phyloP scores from a whole-genome alignment of 2,888 invertebrate genomes.

The Microchrysa polita region DNA sequence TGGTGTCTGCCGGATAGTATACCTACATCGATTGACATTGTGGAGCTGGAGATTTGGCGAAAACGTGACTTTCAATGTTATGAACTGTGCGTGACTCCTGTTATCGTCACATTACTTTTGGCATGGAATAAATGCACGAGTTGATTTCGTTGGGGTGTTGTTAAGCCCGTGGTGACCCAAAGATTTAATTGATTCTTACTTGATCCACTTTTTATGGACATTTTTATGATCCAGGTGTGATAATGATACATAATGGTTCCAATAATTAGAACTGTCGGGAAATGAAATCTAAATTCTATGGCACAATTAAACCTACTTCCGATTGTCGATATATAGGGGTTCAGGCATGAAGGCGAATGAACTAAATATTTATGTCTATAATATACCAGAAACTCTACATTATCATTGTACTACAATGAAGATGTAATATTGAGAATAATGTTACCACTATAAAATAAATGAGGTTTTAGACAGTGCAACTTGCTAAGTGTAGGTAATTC shows the following conservation, averaged over 20 bases:
- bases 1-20: background rate
- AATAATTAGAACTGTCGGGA: conserved; percentile 12
- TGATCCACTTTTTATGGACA: conserved; percentile 2
- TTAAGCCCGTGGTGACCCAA: background rate
- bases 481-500: no score
- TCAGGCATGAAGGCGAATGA: no score
- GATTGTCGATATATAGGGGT: no score
- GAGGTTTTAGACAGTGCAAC: no score
- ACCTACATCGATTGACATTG: background rate
- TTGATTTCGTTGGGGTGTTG: background rate
- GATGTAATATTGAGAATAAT: no score
- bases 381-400: no score
- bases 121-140: background rate
- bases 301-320: no score
- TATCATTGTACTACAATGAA: no score
- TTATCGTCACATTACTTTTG: background rate
- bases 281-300: background rate
- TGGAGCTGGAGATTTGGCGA: background rate
- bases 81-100: conserved; percentile 35
- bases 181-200: conserved; percentile 22
- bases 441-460: no score
- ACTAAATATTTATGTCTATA: no score
- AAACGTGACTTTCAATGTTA: conserved; percentile 24
- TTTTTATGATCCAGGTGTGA: conserved; percentile 27
- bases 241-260: conserved; percentile 19